phyloP scores from a whole-genome alignment of 2,888 invertebrate genomes.

The Lasiommata megera region DNA sequence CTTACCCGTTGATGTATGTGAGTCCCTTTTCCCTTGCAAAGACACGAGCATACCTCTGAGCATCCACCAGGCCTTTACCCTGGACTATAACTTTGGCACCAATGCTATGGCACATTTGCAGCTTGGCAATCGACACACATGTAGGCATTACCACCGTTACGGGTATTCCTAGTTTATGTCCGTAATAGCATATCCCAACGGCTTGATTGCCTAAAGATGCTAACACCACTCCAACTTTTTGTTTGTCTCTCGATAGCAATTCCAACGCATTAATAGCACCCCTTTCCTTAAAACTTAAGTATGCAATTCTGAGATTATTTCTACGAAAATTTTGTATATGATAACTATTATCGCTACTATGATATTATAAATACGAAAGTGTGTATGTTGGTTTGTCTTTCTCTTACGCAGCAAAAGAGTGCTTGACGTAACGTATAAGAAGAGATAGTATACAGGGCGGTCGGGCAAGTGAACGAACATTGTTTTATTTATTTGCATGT shows the following conservation, averaged over 20 bases:
- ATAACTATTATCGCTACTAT: too few relatives aligned
- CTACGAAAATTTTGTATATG: too few relatives aligned
- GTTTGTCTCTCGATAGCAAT: constrained; percentile 79
- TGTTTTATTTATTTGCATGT: too few relatives aligned
- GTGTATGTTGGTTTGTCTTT: too few relatives aligned
- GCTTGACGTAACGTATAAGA: too few relatives aligned
- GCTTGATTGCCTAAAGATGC: constrained; percentile 88
- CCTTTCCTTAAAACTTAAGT: constrained; percentile 85
- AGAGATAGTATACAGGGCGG: too few relatives aligned
- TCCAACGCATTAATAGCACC: constrained; percentile 84
- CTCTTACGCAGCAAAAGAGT: too few relatives aligned
- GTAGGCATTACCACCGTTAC: constrained; percentile 86
- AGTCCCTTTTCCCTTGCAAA: constrained; percentile 82
- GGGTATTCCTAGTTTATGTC: constrained; percentile 79
- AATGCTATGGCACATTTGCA: constrained; percentile 82
- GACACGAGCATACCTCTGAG: constrained; percentile 82
- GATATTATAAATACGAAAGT: too few relatives aligned
- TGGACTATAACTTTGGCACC: constrained; percentile 85
- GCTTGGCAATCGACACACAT: constrained; percentile 84
- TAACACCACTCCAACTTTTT: constrained; percentile 83
- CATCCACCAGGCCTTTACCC: constrained; percentile 82
- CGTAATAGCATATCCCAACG: constrained; percentile 84
- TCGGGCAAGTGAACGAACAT: too few relatives aligned
- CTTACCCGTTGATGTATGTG: constrained; percentile 85
- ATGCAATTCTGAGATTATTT: not conserved